Base-by-base conservation (phyloP, 1,140 invertebrate genomes). In the Danaus plexippus region DNA sequence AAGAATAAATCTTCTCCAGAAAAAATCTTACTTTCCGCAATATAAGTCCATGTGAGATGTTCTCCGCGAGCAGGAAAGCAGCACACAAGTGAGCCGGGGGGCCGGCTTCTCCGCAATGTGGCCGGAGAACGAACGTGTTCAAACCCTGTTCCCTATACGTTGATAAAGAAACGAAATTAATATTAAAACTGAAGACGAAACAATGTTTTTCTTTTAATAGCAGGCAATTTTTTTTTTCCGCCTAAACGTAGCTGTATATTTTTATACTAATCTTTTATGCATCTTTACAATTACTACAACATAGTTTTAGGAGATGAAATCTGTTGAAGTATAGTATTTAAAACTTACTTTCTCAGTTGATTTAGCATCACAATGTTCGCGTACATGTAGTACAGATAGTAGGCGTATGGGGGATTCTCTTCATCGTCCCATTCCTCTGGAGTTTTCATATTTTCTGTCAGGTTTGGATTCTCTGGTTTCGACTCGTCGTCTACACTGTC, bases 401-500 rank as follows among this genome's bases (percentile, higher is more conserved):
- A 99, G 9, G 92, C 95, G 86, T 99, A 99, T 0, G 98, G 96
- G 5, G 98, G 98, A 90, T 99, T 99, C 75, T 99, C 97, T 18
- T 92, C 89, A 54, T 94, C 93, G 41, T 89, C 91, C 97, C 98
- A 99, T 43, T 94, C 80, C 48, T 92, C 91, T 0, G 98, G 98
- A 9, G 91, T 88, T 10, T 90, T 90, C 15, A 95, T 93, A 71
- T 97, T 95, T 64, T 92, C 92, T 75, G 98, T 96, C 80, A 99
- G 94, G 57, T 96, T 88, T 13, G 97, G 94, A 89, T 98, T 96
- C 87, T 99, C 98, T 1, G 98, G 96, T 88, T 99, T 99, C 42
- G 97, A 98, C 88, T 99, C 98, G 83, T 99, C 98, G 78, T 99
- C 98, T 2, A 99, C 98, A 8, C 97, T 99, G 89, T 99, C 98